Conservation (phyloP, 2,888 invertebrate genomes). For the Xylota sylvarum region DNA sequence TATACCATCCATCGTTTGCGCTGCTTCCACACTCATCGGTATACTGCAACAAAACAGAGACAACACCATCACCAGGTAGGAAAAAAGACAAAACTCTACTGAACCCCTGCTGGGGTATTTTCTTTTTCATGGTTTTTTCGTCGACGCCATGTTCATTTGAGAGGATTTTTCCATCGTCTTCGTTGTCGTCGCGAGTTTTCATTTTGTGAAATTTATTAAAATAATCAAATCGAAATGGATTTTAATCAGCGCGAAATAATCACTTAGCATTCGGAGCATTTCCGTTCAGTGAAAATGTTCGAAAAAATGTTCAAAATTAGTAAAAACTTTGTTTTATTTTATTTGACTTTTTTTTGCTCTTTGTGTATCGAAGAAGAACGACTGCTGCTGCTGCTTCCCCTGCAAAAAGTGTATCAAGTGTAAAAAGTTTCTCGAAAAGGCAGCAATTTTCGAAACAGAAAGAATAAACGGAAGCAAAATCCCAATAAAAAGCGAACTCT, state of each 20-base stretch:
- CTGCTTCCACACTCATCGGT: slow-evolving; percentile 2
- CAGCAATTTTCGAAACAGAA: slow-evolving; percentile 4
- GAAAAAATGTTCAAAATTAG: slow-evolving; percentile 71
- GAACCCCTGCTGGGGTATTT: slow-evolving; percentile 40
- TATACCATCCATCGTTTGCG: not conserved
- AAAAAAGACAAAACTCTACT: slow-evolving; percentile 31
- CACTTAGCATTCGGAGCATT: slow-evolving; percentile 61
- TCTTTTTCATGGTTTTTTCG: slow-evolving; percentile 79
- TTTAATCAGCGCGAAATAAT: slow-evolving; percentile 49
- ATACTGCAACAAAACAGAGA: slow-evolving; percentile 4
- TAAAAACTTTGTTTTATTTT: slow-evolving; percentile 67
- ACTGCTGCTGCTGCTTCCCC: slow-evolving; percentile 53
- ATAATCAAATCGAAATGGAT: slow-evolving; percentile 59
- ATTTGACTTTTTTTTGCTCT: slow-evolving; percentile 70
- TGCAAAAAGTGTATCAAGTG: slow-evolving; percentile 74
- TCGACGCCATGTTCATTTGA: slow-evolving; percentile 83
- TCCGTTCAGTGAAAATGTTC: slow-evolving; percentile 68
- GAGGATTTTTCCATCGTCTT: slow-evolving; percentile 61
- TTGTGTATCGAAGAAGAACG: slow-evolving; percentile 72
- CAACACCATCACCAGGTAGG: not conserved
- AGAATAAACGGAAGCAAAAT: not conserved
- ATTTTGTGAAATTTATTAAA: slow-evolving; percentile 45
- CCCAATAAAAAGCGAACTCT: slow-evolving; percentile 11
- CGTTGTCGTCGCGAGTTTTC: slow-evolving; percentile 62
- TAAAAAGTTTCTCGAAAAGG: slow-evolving; percentile 51